These are phyloP conservation scores for Panagrolaimus sp. DNA, from an alignment of 1,140 invertebrate species.

Conservation along the genomic window DNA sequence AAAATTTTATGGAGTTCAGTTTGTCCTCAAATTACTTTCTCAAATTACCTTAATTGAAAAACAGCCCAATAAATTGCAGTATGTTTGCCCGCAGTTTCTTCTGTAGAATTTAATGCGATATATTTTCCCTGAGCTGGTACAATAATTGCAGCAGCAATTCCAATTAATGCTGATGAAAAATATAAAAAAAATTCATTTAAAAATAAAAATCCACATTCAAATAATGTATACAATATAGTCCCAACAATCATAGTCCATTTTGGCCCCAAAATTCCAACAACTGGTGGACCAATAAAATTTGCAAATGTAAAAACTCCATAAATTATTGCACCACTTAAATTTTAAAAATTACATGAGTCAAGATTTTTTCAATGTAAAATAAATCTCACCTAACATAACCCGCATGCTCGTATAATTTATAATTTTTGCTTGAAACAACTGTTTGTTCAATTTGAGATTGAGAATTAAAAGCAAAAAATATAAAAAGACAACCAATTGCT, in stretches of 20 bases:
- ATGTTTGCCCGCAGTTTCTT: slow-evolving; percentile 18
- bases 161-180: slow-evolving; percentile 26
- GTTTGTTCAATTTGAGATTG: slow-evolving; percentile 43
- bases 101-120: slow-evolving; percentile 28
- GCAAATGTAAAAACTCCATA: slow-evolving; percentile 29
- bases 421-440: slow-evolving; percentile 14
- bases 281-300: slow-evolving; percentile 32
- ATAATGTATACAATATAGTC: slow-evolving; percentile 22
- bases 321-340: slow-evolving; percentile 3
- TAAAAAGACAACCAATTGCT: slow-evolving; percentile 43
- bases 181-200: slow-evolving; percentile 33
- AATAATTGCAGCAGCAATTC: slow-evolving; percentile 26
- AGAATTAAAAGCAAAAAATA: slow-evolving; percentile 46
- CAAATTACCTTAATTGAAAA: slow-evolving; percentile 22
- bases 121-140: slow-evolving; percentile 32
- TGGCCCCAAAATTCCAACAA: slow-evolving; percentile 20
- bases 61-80: slow-evolving; percentile 32
- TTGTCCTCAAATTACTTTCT: too few relatives aligned
- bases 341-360: too few relatives aligned
- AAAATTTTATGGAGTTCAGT: too few relatives aligned
- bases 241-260: slow-evolving; percentile 31
- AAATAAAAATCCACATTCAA: slow-evolving; percentile 32
- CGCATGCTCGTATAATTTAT: slow-evolving; percentile 35
- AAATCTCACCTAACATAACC: slow-evolving; percentile 28
- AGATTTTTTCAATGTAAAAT: too few relatives aligned